These are phyloP conservation scores for Dendrocincla fuliginosa DNA, from an alignment of 2,797 vertebrate genomes.

Conservation along the genomic window DNA sequence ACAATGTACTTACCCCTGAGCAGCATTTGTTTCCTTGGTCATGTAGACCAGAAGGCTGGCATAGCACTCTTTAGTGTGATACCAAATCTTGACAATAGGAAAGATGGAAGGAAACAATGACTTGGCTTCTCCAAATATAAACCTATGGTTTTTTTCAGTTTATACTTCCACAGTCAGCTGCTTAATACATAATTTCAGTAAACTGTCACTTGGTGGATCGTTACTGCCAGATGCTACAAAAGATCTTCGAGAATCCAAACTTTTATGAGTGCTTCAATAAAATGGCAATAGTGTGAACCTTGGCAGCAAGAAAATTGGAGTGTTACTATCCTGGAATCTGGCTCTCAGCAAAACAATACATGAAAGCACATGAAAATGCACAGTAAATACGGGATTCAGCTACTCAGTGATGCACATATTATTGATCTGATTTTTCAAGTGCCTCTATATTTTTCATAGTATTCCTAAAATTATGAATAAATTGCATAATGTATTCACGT, in stretches of 20 bases:
- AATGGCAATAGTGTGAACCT: not conserved
- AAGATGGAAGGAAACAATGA: not conserved
- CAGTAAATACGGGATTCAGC: not conserved
- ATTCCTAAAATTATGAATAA: conserved; percentile 8
- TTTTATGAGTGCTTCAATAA: not conserved
- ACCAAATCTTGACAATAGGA: not conserved
- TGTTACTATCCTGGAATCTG: not conserved
- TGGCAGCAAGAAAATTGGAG: not conserved
- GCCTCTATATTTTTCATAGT: not conserved
- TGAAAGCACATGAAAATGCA: not conserved
- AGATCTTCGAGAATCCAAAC: not conserved
- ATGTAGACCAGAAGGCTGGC: not conserved
- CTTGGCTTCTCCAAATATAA: not conserved
- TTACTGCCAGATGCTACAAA: not conserved
- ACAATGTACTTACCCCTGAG: not conserved
- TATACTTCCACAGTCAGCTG: not conserved
- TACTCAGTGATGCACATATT: not conserved
- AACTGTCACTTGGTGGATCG: not conserved
- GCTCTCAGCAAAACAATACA: not conserved
- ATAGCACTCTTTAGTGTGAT: not conserved
- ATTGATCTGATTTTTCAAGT: not conserved
- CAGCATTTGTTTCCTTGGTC: not conserved
- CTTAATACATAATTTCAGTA: not conserved
- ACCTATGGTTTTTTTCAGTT: not conserved
- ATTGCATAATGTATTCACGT: conserved; percentile 6